Conservation (phyloP, 2,113 vertebrate species). For the Indicator maculatus region DNA sequence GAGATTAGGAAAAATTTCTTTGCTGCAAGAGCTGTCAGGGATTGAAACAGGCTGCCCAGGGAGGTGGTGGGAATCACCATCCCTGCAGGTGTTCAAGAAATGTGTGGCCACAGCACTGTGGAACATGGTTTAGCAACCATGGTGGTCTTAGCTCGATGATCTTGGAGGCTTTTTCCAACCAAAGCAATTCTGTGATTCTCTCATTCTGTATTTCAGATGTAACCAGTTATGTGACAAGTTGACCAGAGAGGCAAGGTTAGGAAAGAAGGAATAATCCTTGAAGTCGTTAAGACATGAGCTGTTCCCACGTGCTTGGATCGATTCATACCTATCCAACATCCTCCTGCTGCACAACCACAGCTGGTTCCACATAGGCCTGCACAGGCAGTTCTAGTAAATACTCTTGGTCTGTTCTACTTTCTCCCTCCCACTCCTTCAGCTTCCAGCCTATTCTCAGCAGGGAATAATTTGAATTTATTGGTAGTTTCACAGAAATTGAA, state of each 20-base stretch:
- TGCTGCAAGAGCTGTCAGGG: too few relatives aligned
- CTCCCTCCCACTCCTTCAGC: not conserved
- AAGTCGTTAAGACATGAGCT: not conserved
- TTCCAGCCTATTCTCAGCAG: not conserved
- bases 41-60: too few relatives aligned
- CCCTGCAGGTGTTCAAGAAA: too few relatives aligned
- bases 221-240: not conserved
- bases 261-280: not conserved
- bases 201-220: not conserved
- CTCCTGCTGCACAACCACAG: not conserved
- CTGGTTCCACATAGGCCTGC: not conserved
- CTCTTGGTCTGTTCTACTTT: not conserved
- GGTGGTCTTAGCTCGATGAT: too few relatives aligned
- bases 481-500: not conserved
- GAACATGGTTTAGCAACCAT: too few relatives aligned
- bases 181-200: too few relatives aligned
- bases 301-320: rapidly evolving
- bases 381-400: not conserved
- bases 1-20: too few relatives aligned
- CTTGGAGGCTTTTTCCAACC: too few relatives aligned
- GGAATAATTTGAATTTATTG: not conserved
- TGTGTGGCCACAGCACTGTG: too few relatives aligned
- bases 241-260: not conserved
- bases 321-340: not conserved
- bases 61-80: too few relatives aligned